phyloP scores from a whole-genome alignment of 2,888 invertebrate genomes.

The Rambutsinella grinnellia region DNA sequence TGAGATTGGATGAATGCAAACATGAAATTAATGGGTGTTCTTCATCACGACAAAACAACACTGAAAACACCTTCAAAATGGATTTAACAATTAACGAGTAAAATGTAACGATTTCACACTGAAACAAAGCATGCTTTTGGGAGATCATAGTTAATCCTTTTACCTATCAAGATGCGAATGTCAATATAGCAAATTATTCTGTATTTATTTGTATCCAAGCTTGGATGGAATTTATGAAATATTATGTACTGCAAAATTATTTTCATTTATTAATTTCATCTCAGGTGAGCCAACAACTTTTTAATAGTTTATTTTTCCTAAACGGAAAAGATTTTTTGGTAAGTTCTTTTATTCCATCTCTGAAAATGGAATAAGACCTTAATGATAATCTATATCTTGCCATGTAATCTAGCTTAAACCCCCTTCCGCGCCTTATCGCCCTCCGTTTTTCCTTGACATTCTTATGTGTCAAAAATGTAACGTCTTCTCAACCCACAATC shows the following conservation, averaged over 20 bases:
- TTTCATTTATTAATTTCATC: no score
- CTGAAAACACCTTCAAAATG: constrained; percentile 10
- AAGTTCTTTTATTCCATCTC: not conserved
- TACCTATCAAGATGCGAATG: no score
- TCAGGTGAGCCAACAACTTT: no score
- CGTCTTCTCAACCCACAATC: constrained; percentile 14
- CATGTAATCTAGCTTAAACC: constrained; percentile 62
- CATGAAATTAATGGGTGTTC: constrained; percentile 9
- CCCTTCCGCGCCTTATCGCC: constrained; percentile 63
- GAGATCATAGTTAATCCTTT: no score
- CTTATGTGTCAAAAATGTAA: constrained; percentile 58
- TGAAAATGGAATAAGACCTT: constrained; percentile 41
- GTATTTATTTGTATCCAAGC: not conserved
- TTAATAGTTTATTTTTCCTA: not conserved
- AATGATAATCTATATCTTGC: constrained; percentile 30
- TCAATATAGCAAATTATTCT: no score
- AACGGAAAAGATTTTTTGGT: not conserved
- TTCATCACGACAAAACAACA: constrained; percentile 15
- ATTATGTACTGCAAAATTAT: not conserved
- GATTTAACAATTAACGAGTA: no score
- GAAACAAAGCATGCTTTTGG: no score
- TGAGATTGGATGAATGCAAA: not conserved
- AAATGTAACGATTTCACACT: no score
- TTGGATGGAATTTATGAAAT: not conserved
- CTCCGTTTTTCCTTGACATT: constrained; percentile 53